These are phyloP conservation scores for Cosmorhoe ocellata DNA, from an alignment of 2,888 invertebrate species.

Conservation along the genomic window DNA sequence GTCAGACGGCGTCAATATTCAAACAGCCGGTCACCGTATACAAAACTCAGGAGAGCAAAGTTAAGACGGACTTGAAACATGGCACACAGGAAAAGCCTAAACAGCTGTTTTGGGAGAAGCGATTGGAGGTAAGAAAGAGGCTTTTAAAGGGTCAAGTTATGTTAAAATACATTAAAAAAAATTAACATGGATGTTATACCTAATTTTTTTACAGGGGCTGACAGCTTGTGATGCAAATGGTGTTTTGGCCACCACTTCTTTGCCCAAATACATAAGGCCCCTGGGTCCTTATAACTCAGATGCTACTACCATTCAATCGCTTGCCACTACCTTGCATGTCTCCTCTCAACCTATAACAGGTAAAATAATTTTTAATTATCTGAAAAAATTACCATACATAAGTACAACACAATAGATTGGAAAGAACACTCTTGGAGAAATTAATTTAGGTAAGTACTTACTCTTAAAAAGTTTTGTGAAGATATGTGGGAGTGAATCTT, in stretches of 20 bases:
- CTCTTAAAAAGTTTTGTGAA: too few species aligned
- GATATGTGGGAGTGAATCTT: too few species aligned
- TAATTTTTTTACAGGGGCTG: constrained; percentile 82
- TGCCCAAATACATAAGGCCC: constrained; percentile 91
- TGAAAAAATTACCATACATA: too few species aligned
- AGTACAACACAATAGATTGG: too few species aligned
- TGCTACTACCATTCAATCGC: constrained; percentile 94
- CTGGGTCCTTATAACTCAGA: constrained; percentile 93
- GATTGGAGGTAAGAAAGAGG: constrained; percentile 80
- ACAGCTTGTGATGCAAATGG: constrained; percentile 95
- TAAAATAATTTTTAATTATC: too few species aligned
- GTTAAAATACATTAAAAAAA: too few species aligned
- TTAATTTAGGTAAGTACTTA: too few species aligned
- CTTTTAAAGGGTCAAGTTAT: too few species aligned
- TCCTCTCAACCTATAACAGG: constrained; percentile 93
- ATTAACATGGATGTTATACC: too few species aligned
- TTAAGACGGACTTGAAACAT: constrained; percentile 94
- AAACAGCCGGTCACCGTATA: constrained; percentile 99
- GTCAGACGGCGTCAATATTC: constrained; percentile 99
- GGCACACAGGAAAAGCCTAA: constrained; percentile 96
- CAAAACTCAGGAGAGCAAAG: constrained; percentile 95
- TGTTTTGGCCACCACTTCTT: constrained; percentile 91
- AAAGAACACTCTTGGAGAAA: too few species aligned
- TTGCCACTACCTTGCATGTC: constrained; percentile 97
- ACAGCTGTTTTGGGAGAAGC: constrained; percentile 93